These are phyloP conservation scores for Nasonovia ribisnigri DNA, from an alignment of 2,888 invertebrate species.

Conservation along the genomic window DNA sequence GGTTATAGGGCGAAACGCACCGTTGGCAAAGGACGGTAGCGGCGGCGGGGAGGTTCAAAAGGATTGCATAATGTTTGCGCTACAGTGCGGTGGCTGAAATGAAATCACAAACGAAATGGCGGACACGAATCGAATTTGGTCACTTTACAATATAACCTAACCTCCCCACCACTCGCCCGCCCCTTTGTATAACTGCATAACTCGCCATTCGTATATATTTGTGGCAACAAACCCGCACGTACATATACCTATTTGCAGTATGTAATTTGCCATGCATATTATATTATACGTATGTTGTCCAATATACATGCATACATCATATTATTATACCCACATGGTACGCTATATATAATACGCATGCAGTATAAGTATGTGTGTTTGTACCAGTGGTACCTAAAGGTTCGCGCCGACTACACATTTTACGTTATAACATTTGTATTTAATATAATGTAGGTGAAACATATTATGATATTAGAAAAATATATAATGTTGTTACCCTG, in stretches of 20 bases:
- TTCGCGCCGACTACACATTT: neutral
- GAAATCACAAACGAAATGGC: slow-evolving; percentile 61
- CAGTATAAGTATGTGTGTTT: neutral
- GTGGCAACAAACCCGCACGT: neutral
- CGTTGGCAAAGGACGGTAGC: neutral
- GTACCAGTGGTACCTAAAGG: neutral
- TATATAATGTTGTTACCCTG: neutral
- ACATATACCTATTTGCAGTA: neutral
- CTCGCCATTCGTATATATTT: neutral
- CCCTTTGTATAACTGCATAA: neutral
- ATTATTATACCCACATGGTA: neutral
- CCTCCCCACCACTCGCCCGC: neutral
- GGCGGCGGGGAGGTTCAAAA: slow-evolving; percentile 59
- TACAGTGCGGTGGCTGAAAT: slow-evolving; percentile 32
- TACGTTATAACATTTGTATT: neutral
- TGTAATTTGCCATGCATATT: neutral
- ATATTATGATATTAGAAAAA: neutral
- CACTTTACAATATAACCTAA: slow-evolving; percentile 42
- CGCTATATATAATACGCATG: neutral
- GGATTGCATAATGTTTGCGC: slow-evolving; percentile 61
- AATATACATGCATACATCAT: neutral
- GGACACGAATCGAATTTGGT: slow-evolving; percentile 61
- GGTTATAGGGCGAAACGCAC: slow-evolving; percentile 52
- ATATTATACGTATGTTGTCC: neutral
- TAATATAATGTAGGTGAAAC: neutral